Conservation (phyloP, 2,113 vertebrate genomes). For the Macrotus californicus region DNA sequence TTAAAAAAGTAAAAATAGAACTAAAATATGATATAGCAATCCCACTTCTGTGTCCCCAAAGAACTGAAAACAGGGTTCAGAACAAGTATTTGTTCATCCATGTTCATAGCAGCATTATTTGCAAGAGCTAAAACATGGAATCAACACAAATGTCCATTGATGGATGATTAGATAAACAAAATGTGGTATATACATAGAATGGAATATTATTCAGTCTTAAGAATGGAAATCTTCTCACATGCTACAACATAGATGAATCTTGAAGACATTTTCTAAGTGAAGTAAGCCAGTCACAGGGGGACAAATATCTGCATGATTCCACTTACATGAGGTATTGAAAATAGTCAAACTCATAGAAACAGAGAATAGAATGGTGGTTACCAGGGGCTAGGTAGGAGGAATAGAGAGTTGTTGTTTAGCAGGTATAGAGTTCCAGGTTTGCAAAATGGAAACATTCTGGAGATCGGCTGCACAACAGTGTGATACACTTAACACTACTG, state of each 20-base stretch:
- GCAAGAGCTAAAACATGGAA: background rate
- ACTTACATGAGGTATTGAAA: background rate
- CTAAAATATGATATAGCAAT: background rate
- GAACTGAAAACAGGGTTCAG: background rate
- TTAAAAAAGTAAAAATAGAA: background rate
- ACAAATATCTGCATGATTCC: background rate
- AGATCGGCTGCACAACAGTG: background rate
- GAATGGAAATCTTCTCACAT: background rate
- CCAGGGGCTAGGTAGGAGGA: background rate
- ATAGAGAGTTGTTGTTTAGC: background rate
- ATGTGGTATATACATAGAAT: background rate
- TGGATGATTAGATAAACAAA: background rate
- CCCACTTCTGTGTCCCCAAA: background rate
- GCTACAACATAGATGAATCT: background rate
- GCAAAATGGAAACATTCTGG: background rate
- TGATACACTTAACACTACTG: background rate
- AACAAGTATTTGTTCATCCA: background rate
- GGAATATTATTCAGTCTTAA: background rate
- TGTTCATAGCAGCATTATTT: background rate
- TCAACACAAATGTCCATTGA: background rate
- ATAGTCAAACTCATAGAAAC: background rate
- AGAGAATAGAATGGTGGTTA: background rate
- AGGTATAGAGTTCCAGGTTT: background rate
- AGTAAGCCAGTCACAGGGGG: background rate
- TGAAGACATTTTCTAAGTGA: background rate